These are phyloP conservation scores for Nasonia oneida DNA, from an alignment of 2,888 invertebrate genomes.

Conservation along the genomic window DNA sequence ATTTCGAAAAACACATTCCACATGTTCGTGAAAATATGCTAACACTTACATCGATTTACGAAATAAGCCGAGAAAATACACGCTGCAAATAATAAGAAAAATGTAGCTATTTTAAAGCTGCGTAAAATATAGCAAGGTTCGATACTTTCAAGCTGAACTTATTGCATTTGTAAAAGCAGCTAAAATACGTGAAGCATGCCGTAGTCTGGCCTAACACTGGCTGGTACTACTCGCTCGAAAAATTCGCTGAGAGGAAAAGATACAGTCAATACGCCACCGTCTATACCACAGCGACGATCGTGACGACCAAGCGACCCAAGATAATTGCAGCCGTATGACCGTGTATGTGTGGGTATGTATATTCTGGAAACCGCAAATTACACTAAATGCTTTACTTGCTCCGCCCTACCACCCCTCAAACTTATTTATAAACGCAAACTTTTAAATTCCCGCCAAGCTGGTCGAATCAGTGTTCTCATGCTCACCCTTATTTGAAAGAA, in stretches of 20 bases:
- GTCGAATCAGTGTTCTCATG: slow-evolving; percentile 61
- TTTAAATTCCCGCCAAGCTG: slow-evolving; percentile 64
- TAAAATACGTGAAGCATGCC: slow-evolving; percentile 27
- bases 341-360: neutral
- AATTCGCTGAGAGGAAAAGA: neutral
- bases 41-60: no score
- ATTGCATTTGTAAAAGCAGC: neutral
- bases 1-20: no score
- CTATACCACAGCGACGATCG: neutral
- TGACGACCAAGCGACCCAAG: slow-evolving; percentile 25
- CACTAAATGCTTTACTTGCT: slow-evolving; percentile 2
- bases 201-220: slow-evolving; percentile 69
- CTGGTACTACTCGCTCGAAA: slow-evolving; percentile 70
- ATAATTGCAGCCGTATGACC: slow-evolving; percentile 30
- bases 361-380: neutral
- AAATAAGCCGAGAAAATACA: neutral
- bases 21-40: no score
- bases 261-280: slow-evolving; percentile 64
- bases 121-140: neutral
- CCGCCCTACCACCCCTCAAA: slow-evolving; percentile 21
- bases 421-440: slow-evolving; percentile 58
- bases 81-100: neutral
- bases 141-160: neutral
- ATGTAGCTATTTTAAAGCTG: neutral
- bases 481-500: neutral